A percentile compares a stretch with the other conserved stretches of the same genome.
Conservation (phyloP, 2,797 vertebrate genomes). For the Morus bassanus region DNA sequence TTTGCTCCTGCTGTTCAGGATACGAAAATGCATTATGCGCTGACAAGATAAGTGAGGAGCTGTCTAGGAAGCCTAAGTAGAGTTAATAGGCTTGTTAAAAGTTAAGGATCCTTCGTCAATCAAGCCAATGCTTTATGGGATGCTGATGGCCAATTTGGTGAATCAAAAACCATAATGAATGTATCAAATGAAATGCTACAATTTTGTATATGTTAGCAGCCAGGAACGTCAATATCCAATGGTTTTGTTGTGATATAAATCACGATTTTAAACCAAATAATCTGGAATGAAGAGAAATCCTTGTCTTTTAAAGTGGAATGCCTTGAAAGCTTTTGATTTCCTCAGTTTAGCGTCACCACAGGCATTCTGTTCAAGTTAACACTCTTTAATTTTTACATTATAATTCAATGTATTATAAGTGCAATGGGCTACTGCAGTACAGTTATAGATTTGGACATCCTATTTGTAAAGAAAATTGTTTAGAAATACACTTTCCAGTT, state of each 20-base stretch:
- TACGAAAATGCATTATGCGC: not conserved
- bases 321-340: not conserved
- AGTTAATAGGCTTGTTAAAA: not conserved
- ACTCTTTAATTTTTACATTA: not conserved
- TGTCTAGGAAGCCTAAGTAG: not conserved
- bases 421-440: not conserved
- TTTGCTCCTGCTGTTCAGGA: not conserved
- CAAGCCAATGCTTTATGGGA: not conserved
- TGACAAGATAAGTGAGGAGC: not conserved
- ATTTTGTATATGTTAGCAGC: not conserved
- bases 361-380: not conserved
- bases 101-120: not conserved
- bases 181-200: not conserved
- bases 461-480: not conserved
- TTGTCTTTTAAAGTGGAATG: not conserved
- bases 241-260: not conserved
- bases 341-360: not conserved
- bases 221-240: not conserved
- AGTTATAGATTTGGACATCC: not conserved
- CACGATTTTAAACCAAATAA: not conserved
- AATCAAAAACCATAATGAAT: not conserved
- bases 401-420: not conserved
- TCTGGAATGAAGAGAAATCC: not conserved
- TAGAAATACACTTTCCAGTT: not conserved
- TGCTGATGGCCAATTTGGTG: not conserved